A percentile compares a stretch with the other conserved stretches of the same genome.
Conservation (phyloP, 2,113 vertebrate species). For the Thamnophis sirtalis region DNA sequence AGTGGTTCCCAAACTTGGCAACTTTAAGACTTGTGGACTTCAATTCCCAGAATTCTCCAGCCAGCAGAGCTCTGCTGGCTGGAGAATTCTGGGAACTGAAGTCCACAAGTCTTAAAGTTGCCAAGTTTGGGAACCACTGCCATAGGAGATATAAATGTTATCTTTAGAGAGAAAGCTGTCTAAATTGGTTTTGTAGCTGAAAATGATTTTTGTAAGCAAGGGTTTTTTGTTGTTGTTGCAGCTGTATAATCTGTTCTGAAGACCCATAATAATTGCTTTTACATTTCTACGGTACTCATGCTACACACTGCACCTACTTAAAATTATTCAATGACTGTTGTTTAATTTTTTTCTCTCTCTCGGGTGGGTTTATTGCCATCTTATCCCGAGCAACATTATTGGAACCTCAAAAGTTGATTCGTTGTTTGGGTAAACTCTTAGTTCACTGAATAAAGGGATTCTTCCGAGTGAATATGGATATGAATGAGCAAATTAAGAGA, state of each 20-base stretch:
- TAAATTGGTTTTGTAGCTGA: not conserved
- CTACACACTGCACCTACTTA: not conserved
- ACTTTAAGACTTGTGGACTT: too few relatives aligned
- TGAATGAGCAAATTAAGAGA: not conserved
- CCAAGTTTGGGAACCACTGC: too few relatives aligned
- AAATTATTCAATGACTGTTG: slow-evolving; percentile 12
- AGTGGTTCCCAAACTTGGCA: too few relatives aligned
- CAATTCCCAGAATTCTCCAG: too few relatives aligned
- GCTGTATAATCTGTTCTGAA: not conserved
- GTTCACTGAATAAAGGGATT: not conserved
- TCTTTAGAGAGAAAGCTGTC: not conserved
- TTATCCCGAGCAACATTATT: not conserved
- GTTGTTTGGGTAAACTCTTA: not conserved
- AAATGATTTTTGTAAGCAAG: not conserved
- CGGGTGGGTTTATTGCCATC: not conserved
- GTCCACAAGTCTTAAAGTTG: too few relatives aligned
- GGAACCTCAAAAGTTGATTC: not conserved
- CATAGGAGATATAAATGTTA: not conserved
- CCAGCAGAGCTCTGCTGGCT: too few relatives aligned
- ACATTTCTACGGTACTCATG: not conserved
- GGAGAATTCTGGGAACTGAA: too few relatives aligned
- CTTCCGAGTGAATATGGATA: not conserved
- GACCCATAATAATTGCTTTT: not conserved
- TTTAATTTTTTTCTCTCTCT: not conserved
- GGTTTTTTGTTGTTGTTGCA: not conserved